These are phyloP conservation scores for Holacanthus passer DNA, from an alignment of 2,113 vertebrate genomes.

Conservation along the genomic window DNA sequence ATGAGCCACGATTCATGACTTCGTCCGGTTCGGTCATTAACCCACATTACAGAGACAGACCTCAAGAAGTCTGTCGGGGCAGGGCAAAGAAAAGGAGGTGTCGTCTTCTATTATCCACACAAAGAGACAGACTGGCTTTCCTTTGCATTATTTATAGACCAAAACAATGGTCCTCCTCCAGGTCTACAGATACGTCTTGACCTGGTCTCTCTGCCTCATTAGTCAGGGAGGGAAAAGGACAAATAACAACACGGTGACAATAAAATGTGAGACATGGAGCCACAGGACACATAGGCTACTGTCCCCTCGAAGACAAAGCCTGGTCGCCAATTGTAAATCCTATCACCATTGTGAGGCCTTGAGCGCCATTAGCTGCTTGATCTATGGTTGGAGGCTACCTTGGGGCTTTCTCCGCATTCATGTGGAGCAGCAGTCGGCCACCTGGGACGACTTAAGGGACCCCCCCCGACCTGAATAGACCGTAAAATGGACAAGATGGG, in stretches of 20 bases:
- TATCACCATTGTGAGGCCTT: constrained; percentile 51
- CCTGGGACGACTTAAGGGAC: constrained; percentile 69
- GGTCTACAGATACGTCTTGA: constrained; percentile 67
- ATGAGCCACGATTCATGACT: constrained; percentile 60
- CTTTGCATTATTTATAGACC: constrained; percentile 80
- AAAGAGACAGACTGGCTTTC: constrained; percentile 52
- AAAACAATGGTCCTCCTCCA: constrained; percentile 73
- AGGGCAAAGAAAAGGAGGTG: constrained; percentile 44
- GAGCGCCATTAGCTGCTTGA: constrained; percentile 63
- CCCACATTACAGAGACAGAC: constrained; percentile 32
- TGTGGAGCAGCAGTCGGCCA: constrained; percentile 64
- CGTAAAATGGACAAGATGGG: constrained; percentile 68
- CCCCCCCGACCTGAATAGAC: constrained; percentile 51
- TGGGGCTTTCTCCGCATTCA: constrained; percentile 54
- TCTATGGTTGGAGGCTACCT: constrained; percentile 60
- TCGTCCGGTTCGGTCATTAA: constrained; percentile 50
- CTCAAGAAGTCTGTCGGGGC: constrained; percentile 49
- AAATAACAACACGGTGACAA: constrained; percentile 68
- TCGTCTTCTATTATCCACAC: constrained; percentile 39
- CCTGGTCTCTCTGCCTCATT: constrained; percentile 72
- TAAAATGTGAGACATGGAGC: constrained; percentile 71
- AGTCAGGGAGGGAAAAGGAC: constrained; percentile 63
- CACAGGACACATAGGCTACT: constrained; percentile 34
- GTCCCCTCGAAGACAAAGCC: constrained; percentile 64
- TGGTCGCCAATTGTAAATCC: constrained; percentile 62